These are phyloP conservation scores for Labeo catla DNA, from an alignment of 2,113 vertebrate genomes.

Conservation along the genomic window DNA sequence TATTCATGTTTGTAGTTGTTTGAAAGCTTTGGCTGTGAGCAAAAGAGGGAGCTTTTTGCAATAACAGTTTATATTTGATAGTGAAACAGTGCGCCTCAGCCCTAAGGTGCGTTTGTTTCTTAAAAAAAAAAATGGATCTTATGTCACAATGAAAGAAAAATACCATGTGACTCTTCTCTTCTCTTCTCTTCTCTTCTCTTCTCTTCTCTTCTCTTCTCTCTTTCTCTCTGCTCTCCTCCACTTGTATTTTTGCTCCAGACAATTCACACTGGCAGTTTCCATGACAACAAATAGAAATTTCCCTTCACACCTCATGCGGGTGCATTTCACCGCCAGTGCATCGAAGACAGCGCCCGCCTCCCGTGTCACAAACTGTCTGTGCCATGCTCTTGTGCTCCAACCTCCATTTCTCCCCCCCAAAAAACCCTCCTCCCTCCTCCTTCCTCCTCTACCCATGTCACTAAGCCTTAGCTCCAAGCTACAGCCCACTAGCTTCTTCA, in stretches of 20 bases:
- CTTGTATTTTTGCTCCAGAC: constrained; percentile 67
- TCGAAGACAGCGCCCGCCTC: constrained; percentile 50
- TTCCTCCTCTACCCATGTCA: not conserved
- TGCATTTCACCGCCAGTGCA: constrained; percentile 65
- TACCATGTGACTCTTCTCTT: constrained; percentile 63
- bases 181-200: constrained; percentile 61
- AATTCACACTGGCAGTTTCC: constrained; percentile 79
- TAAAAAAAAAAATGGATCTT: constrained; percentile 35
- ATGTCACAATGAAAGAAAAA: constrained; percentile 63
- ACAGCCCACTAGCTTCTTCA: constrained; percentile 23
- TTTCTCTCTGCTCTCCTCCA: constrained; percentile 30
- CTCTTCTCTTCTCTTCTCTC: not conserved
- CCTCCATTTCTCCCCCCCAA: constrained; percentile 11
- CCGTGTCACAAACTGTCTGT: constrained; percentile 53
- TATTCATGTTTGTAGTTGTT: constrained; percentile 45
- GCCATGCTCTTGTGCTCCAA: constrained; percentile 55
- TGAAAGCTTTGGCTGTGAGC: constrained; percentile 34
- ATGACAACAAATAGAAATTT: constrained; percentile 82
- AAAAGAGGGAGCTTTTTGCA: constrained; percentile 36
- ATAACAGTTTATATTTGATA: constrained; percentile 46
- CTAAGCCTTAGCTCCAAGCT: constrained; percentile 32
- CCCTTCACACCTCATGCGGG: constrained; percentile 71
- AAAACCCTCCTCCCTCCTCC: not conserved
- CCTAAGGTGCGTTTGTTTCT: constrained; percentile 25
- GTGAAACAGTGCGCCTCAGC: constrained; percentile 48